Conservation (phyloP, 1,140 invertebrate genomes). For the Drosophila nikananu region DNA sequence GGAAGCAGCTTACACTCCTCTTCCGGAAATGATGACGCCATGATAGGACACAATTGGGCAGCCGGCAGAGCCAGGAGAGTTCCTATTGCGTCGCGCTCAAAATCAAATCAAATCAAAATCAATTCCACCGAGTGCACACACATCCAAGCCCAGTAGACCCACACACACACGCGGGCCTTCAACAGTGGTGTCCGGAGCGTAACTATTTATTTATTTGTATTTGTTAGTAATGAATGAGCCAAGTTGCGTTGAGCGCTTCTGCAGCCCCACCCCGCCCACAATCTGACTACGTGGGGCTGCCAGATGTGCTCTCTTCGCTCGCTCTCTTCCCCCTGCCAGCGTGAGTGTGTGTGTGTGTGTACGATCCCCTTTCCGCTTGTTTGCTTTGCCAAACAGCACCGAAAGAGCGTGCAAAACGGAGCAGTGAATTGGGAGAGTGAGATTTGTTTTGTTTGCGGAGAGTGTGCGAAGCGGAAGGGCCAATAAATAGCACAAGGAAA, state of each 20-base stretch:
- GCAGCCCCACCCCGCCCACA: slow-evolving; percentile 49
- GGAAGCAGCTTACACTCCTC: slow-evolving; percentile 66
- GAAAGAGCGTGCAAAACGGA: slow-evolving; percentile 3
- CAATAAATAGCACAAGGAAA: slow-evolving; percentile 33
- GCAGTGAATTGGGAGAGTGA: slow-evolving; percentile 1
- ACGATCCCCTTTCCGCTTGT: slow-evolving; percentile 42
- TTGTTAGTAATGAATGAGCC: slow-evolving; percentile 52
- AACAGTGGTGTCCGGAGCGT: slow-evolving; percentile 24
- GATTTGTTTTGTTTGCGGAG: slow-evolving; percentile 48
- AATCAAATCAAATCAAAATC: slow-evolving; percentile 62
- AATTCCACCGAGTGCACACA: slow-evolving; percentile 31
- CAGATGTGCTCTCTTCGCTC: slow-evolving; percentile 27
- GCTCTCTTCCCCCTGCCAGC: slow-evolving; percentile 8
- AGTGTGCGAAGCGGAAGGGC: slow-evolving; percentile 31
- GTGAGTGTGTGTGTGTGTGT: slow-evolving; percentile 30
- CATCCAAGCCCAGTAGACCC: slow-evolving; percentile 14
- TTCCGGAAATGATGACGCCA: slow-evolving; percentile 71
- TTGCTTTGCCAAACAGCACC: slow-evolving; percentile 25
- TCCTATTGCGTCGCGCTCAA: slow-evolving; percentile 55
- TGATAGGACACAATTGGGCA: slow-evolving; percentile 33
- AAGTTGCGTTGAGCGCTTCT: slow-evolving; percentile 38
- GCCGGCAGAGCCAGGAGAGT: background rate
- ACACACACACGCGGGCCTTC: slow-evolving; percentile 15
- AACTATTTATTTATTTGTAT: slow-evolving; percentile 53
- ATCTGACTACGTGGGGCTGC: slow-evolving; percentile 49